These are phyloP conservation scores for Pyralis farinalis DNA, from an alignment of 2,888 invertebrate species.

Conservation along the genomic window DNA sequence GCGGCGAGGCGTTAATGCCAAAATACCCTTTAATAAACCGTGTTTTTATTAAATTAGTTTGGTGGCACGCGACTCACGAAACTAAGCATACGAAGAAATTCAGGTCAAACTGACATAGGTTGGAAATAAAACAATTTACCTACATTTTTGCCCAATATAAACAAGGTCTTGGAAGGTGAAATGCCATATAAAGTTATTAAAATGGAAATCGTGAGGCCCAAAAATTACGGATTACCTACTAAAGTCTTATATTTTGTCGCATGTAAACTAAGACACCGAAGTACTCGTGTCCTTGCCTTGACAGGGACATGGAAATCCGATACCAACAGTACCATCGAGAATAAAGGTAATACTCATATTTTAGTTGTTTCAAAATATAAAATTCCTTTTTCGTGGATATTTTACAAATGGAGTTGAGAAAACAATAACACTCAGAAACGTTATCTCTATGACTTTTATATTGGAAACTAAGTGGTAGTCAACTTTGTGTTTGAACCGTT, in stretches of 20 bases:
- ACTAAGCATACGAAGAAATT: slow-evolving; percentile 44
- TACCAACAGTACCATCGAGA: background rate
- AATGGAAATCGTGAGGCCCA: slow-evolving; percentile 9
- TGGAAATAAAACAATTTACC: slow-evolving; percentile 22
- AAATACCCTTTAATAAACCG: slow-evolving; percentile 68
- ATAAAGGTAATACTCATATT: background rate
- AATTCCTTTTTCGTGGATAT: background rate
- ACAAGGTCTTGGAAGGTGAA: slow-evolving; percentile 2
- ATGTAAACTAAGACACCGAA: slow-evolving; percentile 2
- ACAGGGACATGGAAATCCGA: background rate
- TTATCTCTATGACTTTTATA: background rate
- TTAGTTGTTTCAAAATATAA: background rate
- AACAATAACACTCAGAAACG: background rate
- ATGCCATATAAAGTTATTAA: slow-evolving; percentile 4
- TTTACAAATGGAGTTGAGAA: background rate
- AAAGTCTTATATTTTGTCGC: slow-evolving; percentile 6
- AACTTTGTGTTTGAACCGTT: too few relatives aligned
- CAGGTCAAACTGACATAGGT: slow-evolving; percentile 53
- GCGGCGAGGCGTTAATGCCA: slow-evolving; percentile 55
- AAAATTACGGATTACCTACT: slow-evolving; percentile 1
- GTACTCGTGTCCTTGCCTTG: background rate
- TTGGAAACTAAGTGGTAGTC: background rate
- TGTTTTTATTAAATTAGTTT: slow-evolving; percentile 76
- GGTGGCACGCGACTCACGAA: slow-evolving; percentile 69
- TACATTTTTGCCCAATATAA: slow-evolving; percentile 1